phyloP scores from a whole-genome alignment of 2,888 invertebrate species.

The Heliconius ethilla region DNA sequence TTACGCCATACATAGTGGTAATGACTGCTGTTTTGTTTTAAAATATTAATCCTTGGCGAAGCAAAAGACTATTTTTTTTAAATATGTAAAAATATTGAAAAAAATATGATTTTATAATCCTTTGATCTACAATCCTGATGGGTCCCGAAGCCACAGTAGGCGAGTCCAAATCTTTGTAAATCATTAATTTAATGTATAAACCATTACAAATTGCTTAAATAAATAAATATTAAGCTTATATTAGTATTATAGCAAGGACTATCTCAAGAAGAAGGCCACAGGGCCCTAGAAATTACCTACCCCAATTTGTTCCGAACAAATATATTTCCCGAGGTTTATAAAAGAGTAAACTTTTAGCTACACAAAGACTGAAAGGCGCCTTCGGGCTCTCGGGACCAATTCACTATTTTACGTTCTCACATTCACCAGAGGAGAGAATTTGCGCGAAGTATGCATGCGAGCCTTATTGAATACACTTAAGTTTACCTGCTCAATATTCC shows the following conservation, averaged over 20 bases:
- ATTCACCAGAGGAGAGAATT: conserved; percentile 55
- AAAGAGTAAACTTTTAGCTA: conserved; percentile 46
- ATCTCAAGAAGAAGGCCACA: neutral
- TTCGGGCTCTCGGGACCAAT: conserved; percentile 58
- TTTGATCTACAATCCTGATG: too few relatives aligned
- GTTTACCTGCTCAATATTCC: conserved; percentile 6
- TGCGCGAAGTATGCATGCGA: conserved; percentile 69
- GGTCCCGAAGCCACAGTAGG: too few relatives aligned
- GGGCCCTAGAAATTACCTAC: conserved; percentile 10
- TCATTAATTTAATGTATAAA: neutral
- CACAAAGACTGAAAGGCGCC: conserved; percentile 42
- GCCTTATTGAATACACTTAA: conserved; percentile 46
- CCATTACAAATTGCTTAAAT: neutral
- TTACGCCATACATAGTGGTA: neutral
- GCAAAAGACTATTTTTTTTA: neutral
- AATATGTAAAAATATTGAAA: too few relatives aligned
- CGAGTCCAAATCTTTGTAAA: too few relatives aligned
- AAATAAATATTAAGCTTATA: neutral
- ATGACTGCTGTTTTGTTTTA: neutral
- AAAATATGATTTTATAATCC: too few relatives aligned
- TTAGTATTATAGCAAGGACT: neutral
- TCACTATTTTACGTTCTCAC: conserved; percentile 60
- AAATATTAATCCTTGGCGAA: neutral
- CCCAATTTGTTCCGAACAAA: conserved; percentile 47
- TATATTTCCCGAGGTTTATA: conserved; percentile 47